Percentiles rank a stretch among this genome's conserved stretches.
phyloP scores from a whole-genome alignment of 2,888 invertebrate species.

The Hirtodrosophila cameraria region DNA sequence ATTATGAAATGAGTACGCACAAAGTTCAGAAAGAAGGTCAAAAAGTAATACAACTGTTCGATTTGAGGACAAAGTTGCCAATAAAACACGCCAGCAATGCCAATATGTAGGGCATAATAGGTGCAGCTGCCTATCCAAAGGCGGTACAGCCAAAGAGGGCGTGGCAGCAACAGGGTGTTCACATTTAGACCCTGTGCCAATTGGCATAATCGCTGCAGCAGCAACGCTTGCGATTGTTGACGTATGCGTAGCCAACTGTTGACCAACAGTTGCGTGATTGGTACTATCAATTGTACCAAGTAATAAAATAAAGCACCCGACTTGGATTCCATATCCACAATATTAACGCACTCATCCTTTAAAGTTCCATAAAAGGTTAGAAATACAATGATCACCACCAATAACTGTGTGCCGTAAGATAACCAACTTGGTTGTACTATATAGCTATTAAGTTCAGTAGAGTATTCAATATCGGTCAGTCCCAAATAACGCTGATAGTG shows the following conservation, averaged over 20 bases:
- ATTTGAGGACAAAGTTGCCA: conserved; percentile 7
- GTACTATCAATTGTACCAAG: background rate
- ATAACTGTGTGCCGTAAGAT: background rate
- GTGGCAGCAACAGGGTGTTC: background rate
- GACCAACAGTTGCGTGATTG: conserved; percentile 14
- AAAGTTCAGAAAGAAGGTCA: conserved; percentile 3
- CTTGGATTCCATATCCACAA: conserved; percentile 14
- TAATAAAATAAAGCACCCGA: conserved; percentile 8
- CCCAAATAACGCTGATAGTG: conserved; percentile 34
- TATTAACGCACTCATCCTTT: background rate
- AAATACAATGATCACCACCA: background rate
- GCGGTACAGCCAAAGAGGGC: conserved; percentile 2
- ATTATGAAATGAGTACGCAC: conserved; percentile 16
- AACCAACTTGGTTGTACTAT: background rate
- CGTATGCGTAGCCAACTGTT: conserved; percentile 1
- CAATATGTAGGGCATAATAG: background rate
- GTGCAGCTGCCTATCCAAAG: conserved; percentile 8
- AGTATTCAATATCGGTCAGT: conserved; percentile 17
- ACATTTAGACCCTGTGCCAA: background rate
- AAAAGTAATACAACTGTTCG: background rate
- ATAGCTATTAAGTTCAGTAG: background rate
- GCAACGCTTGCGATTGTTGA: conserved; percentile 5
- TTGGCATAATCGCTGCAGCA: conserved; percentile 6
- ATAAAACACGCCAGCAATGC: background rate
- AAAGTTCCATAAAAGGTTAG: background rate